phyloP scores from a whole-genome alignment of 2,797 vertebrate species.

The Enteromius fasciolatus region DNA sequence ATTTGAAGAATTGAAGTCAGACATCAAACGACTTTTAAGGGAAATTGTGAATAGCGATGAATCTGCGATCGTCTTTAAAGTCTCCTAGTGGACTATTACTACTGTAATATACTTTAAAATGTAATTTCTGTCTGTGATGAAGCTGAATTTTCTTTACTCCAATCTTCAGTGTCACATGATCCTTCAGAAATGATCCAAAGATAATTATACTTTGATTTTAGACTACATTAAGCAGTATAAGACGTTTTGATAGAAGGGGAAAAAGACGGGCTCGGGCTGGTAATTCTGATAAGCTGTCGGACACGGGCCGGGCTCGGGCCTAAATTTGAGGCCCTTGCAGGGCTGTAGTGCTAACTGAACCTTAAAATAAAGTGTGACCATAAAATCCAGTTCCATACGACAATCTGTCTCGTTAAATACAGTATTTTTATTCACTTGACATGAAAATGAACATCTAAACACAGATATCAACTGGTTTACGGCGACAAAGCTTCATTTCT shows the following conservation, averaged over 20 bases:
- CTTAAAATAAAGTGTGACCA: too few species aligned
- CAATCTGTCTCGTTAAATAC: background rate
- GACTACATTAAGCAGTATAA: too few species aligned
- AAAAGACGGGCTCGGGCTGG: too few species aligned
- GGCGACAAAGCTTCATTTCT: background rate
- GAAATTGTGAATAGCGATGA: background rate
- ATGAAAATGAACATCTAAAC: background rate
- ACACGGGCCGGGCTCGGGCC: too few species aligned
- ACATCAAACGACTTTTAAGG: background rate
- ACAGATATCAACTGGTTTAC: background rate
- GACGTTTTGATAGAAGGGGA: too few species aligned
- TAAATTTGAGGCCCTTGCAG: too few species aligned
- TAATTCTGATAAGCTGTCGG: too few species aligned
- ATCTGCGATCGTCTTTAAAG: background rate
- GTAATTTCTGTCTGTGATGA: background rate
- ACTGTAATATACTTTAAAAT: background rate
- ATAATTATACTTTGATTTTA: too few species aligned
- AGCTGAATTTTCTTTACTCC: background rate
- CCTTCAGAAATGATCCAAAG: too few species aligned
- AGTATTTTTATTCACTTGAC: background rate
- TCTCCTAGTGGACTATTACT: background rate
- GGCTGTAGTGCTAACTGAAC: too few species aligned
- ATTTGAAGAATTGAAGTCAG: conserved; percentile 1
- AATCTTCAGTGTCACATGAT: background rate
- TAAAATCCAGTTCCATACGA: background rate